Conservation (phyloP, 2,888 invertebrate species). For the Drymonia ruficornis region DNA sequence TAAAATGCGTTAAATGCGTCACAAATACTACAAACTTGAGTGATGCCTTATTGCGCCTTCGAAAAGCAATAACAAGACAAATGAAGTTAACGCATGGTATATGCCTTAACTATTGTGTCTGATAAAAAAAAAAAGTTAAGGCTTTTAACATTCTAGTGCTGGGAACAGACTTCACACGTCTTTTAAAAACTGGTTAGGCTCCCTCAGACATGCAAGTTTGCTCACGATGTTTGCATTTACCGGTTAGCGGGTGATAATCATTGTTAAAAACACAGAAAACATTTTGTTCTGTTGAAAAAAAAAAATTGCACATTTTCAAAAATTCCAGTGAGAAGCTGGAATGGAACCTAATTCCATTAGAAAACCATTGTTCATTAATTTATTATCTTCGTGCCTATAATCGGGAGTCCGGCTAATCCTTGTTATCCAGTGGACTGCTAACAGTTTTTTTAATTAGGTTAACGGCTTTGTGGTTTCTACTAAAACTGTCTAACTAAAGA, state of each 20-base stretch:
- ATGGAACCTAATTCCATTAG: not conserved
- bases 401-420: too few relatives aligned
- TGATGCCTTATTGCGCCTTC: not conserved
- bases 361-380: too few relatives aligned
- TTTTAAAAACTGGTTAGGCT: conserved; percentile 2
- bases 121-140: too few relatives aligned
- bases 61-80: not conserved
- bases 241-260: not conserved
- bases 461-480: too few relatives aligned
- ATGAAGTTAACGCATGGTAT: too few relatives aligned
- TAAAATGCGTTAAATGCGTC: too few relatives aligned
- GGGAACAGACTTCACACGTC: not conserved
- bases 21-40: not conserved
- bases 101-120: too few relatives aligned
- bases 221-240: not conserved
- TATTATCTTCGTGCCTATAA: too few relatives aligned
- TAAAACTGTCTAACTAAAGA: too few relatives aligned
- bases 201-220: not conserved
- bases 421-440: too few relatives aligned
- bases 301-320: not conserved
- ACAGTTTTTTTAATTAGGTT: too few relatives aligned
- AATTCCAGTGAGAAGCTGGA: not conserved
- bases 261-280: not conserved
- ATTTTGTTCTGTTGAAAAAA: not conserved
- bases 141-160: not conserved